Base-by-base conservation (phyloP, 2,888 invertebrate genomes). In the Monochamus alternatus region DNA sequence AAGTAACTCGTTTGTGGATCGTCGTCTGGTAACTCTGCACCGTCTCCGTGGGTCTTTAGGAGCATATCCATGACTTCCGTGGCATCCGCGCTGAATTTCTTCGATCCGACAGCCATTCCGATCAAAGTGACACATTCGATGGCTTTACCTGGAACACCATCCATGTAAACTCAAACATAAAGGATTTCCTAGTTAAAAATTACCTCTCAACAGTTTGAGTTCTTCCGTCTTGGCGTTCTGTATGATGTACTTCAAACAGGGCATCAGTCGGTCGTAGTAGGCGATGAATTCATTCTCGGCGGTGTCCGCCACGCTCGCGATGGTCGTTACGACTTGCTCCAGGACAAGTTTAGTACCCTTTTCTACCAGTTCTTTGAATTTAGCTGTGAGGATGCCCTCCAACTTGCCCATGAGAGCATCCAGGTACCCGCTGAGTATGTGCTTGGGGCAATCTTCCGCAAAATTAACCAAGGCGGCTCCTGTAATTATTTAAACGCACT, bases 121-220 rank as follows among this genome's bases (percentile, higher is more conserved):
- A 99, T 99, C 75, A 99, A 92, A 87, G 98, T 98, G 81, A 99
- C 97, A 87, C 99, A 99, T 89, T 99, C 99, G 81, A 99, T 99
- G 2, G 99, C 98, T 90, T 99, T 99, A 47, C 88, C 85, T 85
- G 62, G 43, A 79, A 79, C 65, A 60, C 31, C 12, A 14, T 51
- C 4, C 7, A 38, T 38, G 22, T 72, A 64, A 52, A 64, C 3
- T 55, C n/a, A 47, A 31, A 9, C 38, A 55, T n/a, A 12, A 52
- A 44, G 10, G n/a, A 10, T 3, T 5, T 8, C 63, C 14, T 22
- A 22, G 8, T 14, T 43, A 10, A 66, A 8, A 67, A 43, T 62
- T 78, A 76, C 99, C 99, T 71, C 99, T 93, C 52, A 99, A 91
- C 90, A 98, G 92, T 86, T 97, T 95, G 79, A 98, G 91, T 85